Evolutionary conservation across 2,888 invertebrate genomes (phyloP).

Genomic region (Pristionchus arcanus): DNA sequence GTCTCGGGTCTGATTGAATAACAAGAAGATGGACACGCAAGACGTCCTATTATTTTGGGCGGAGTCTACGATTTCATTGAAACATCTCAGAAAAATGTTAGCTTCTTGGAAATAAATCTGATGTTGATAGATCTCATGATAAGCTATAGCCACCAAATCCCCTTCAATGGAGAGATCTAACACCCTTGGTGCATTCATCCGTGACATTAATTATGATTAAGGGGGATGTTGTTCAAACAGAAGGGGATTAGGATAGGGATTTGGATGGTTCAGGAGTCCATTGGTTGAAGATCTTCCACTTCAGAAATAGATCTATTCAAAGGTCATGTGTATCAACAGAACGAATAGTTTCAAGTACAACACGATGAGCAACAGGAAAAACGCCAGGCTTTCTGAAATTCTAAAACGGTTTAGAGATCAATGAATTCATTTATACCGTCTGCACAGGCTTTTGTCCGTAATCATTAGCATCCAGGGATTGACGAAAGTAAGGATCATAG

Average conservation of each 20-base stretch:
- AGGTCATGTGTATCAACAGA: neutral
- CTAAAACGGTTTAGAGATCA: neutral
- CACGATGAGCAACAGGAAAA: neutral
- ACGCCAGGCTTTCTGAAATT: neutral
- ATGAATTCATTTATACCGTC: neutral
- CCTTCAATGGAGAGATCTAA: neutral
- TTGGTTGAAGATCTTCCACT: neutral
- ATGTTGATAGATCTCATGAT: constrained; percentile 7
- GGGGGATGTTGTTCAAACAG: neutral
- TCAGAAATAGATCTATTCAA: neutral
- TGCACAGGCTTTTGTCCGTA: neutral
- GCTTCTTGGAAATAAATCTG: neutral
- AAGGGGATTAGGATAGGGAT: neutral
- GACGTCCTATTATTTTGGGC: neutral
- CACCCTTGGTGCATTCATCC: neutral
- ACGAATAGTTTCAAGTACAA: neutral
- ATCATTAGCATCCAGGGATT: neutral
- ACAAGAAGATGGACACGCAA: neutral
- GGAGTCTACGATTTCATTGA: neutral
- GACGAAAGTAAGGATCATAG: neutral
- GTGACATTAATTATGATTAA: neutral
- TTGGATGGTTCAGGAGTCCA: neutral
- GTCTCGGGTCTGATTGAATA: neutral
- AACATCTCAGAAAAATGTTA: neutral
- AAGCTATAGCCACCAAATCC: neutral